Evolutionary conservation across 2,797 vertebrate species (phyloP).

Genomic region (Mormyrus proboscirostris): DNA sequence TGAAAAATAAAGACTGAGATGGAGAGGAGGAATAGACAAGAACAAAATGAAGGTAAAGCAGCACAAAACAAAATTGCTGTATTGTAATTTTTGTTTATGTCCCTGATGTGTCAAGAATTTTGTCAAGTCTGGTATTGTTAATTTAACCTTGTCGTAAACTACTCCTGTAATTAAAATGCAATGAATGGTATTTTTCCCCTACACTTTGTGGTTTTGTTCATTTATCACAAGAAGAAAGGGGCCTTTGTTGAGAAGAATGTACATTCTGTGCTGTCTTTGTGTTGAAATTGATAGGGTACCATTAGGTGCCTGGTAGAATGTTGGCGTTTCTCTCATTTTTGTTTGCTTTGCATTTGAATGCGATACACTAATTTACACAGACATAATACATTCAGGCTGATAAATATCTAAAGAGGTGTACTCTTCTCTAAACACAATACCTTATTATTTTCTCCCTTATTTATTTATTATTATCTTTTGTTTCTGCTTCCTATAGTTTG

Average conservation of each 20-base stretch:
- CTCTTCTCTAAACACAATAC: background rate
- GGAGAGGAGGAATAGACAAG: background rate
- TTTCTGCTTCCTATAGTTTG: background rate
- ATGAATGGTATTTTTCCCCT: background rate
- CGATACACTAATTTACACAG: background rate
- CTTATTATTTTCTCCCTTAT: background rate
- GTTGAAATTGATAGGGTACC: background rate
- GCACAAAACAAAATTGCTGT: background rate
- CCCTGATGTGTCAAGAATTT: constrained; percentile 58
- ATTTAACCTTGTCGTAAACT: constrained; percentile 55
- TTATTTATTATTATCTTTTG: background rate
- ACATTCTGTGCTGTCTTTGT: background rate
- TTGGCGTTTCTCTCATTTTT: background rate
- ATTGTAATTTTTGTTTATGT: constrained; percentile 50
- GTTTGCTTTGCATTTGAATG: background rate
- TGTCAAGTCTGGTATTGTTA: constrained; percentile 54
- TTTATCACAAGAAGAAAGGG: constrained; percentile 7
- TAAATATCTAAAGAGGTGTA: background rate
- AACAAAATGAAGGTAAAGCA: background rate
- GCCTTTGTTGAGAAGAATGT: constrained; percentile 10
- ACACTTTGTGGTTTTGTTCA: constrained; percentile 2
- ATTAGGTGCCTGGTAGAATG: background rate
- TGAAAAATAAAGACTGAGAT: background rate
- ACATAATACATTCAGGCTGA: background rate
- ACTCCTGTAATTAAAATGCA: constrained; percentile 24